Base-by-base conservation (phyloP, 2,888 invertebrate genomes). In the Octodonta nipae region DNA sequence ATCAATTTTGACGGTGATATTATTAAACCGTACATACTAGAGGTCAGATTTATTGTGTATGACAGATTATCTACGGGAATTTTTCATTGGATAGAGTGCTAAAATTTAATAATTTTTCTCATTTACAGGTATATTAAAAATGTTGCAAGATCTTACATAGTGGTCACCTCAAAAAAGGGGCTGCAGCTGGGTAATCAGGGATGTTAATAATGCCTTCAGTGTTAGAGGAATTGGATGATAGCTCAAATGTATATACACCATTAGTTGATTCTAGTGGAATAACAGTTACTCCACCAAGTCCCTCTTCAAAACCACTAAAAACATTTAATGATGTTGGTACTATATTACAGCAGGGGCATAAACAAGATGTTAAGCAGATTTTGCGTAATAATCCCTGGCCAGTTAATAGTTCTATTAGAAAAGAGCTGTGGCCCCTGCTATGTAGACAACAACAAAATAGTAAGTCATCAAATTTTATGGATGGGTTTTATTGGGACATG, bases 401-500 rank as follows among this genome's bases (percentile, higher is more conserved):
- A 20, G 75, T 84, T 49, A 82, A 83, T 63, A 82, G 84, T 64
- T 73, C 81, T 36, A 79, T 89, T 44, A 73, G 91, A 50, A 74
- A 78, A 39, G 76, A 82, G 47, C 68, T 91, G 49, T 91, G 91
- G 91, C 82, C 81, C 36, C 71, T 77, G 31, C 70, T 89, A 44
- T 86, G 86, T 65, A 73, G 73, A 37, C 86, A 87, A 60, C 87
- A 89, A 60, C 78, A 80, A 56, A 78, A 77, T 61, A 81, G 80
- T 52, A 81, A 80, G 57, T n/a, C n/a, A n/a, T 76, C 76, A 45
- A 52, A 55, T 35, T 53, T 54, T 25, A 81, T 79, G 72, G 73
- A 88, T 58, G 82, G 84, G 45, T 85, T 87, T 68, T 92, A 89
- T 66, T 87, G 87, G 86, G 89, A 89, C 62, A 85, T 88, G 78